Base-by-base conservation (phyloP, 1,140 invertebrate genomes). In the Nebria ingens region DNA sequence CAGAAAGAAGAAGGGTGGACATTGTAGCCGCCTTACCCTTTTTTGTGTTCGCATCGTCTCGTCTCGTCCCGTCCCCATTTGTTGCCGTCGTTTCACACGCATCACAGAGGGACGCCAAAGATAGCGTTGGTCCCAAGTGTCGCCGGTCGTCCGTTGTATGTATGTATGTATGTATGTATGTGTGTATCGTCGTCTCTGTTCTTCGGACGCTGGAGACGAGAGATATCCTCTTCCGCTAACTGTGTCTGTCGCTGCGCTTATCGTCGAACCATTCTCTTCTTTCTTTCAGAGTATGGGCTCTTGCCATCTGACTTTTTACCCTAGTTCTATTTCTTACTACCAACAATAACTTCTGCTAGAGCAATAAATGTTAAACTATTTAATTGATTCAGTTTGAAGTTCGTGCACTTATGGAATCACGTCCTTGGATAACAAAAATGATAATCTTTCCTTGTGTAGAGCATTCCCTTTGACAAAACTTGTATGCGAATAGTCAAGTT, bases 11-110 rank as follows among this genome's bases (percentile, higher is more conserved):
- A n/a, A 45, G 9, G 17, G 40, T 6, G 40, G 40, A 45, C 17
- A 45, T 45, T 45, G 40, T 45, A 12, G 40, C 15, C 40, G 40
- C 15, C 40, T 45, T 45, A 45, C 40, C 40, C 40, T 45, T 45
- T 45, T 45, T 45, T 45, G 6, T 6, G 3, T 45, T 4, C 40
- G n/a, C 15, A 17, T 45, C 6, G 9, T 45, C 17, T 6, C 40
- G 9, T 17, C 40, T 45, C 40, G 9, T 9, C 15, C 40, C 9
- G 15, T 12, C 9, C 4, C 40, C 6, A 45, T 17, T n/a, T n/a
- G n/a, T n/a, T n/a, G n/a, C n/a, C n/a, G n/a, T n/a, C n/a, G n/a
- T n/a, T n/a, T 45, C 40, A 17, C 25, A 34, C 25, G n/a, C 6
- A 34, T 34, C n/a, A n/a, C n/a, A 34, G 6, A 34, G 25, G 25